Conservation (phyloP, 1,140 invertebrate genomes). For the Temnothorax longispinosus region DNA sequence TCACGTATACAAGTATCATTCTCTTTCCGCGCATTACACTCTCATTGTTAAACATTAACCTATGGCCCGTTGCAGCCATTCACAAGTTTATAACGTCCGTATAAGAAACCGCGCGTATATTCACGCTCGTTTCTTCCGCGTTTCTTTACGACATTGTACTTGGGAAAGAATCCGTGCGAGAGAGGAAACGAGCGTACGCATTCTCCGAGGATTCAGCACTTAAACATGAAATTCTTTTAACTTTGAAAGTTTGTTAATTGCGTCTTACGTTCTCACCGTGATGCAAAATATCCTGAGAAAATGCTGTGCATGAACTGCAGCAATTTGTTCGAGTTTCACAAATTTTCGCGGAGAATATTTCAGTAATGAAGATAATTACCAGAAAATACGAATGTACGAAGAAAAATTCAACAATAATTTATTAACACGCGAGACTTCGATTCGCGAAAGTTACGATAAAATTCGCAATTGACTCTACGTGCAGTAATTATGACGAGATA, state of each 20-base stretch:
- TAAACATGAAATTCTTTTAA: constrained; percentile 15
- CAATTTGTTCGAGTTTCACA: constrained; percentile 23
- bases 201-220: neutral
- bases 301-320: neutral
- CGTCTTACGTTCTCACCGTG: neutral
- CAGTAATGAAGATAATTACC: neutral
- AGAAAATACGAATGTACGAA: neutral
- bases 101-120: constrained; percentile 6
- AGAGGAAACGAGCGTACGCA: neutral
- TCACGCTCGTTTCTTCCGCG: neutral
- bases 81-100: constrained; percentile 5
- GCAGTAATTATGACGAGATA: constrained; percentile 25
- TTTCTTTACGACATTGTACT: neutral
- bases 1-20: constrained; percentile 12
- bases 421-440: neutral
- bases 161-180: neutral
- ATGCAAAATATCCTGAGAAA: constrained; percentile 5
- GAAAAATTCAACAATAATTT: constrained; percentile 32
- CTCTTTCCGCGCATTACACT: constrained; percentile 21
- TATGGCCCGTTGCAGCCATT: constrained; percentile 43
- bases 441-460: neutral
- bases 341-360: constrained; percentile 29
- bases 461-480: neutral
- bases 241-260: constrained; percentile 21
- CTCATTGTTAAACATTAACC: constrained; percentile 49